Base-by-base conservation (phyloP, 2,113 vertebrate species). In the Prochilodus magdalenae region DNA sequence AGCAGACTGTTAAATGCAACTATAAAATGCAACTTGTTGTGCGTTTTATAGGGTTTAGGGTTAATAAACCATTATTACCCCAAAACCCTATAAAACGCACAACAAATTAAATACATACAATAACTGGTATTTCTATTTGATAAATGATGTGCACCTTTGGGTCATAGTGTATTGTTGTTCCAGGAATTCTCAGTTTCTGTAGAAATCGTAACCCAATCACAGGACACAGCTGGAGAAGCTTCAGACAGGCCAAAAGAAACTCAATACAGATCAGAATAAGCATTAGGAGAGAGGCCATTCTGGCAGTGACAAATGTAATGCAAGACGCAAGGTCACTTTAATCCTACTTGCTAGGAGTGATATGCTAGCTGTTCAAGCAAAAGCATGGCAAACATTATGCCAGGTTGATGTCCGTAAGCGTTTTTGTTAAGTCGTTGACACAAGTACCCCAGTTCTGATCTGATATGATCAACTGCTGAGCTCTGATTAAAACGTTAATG, bases 161-260 rank as follows among this genome's bases (percentile, higher is more conserved):
- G n/a, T n/a, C n/a, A n/a, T n/a, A n/a, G n/a, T n/a, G n/a, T n/a
- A n/a, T n/a, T n/a, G 55, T 47, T 44, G 30, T 72, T 27, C 4
- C 74, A 83, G 80, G 79, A 69, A 86, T 88, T 90, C 87, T 92
- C 86, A 51, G 65, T 77, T 91, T 87, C 89, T 87, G 16, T 47
- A 77, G 87, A 85, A 84, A 79, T 66, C 66, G 86, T 89, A 80
- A 89, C 84, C 66, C 29, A 75, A 86, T 85, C 84, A 79, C 66
- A 63, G 59, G 26, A 79, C 85, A 84, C 67, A 82, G 84, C 72
- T 57, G 67, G 53, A 75, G 71, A 77, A 63, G 49, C 75, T 16
- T 70, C 36, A 73, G 67, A 74, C 77, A 84, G 85, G 79, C 60
- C 81, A 81, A 57, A 74, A 67, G 74, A 77, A 71, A 66, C 69